A percentile compares a stretch with the other conserved stretches of the same genome.
These are phyloP conservation scores for Smittia sp. DNA, from an alignment of 2,888 invertebrate species.

Conservation along the genomic window DNA sequence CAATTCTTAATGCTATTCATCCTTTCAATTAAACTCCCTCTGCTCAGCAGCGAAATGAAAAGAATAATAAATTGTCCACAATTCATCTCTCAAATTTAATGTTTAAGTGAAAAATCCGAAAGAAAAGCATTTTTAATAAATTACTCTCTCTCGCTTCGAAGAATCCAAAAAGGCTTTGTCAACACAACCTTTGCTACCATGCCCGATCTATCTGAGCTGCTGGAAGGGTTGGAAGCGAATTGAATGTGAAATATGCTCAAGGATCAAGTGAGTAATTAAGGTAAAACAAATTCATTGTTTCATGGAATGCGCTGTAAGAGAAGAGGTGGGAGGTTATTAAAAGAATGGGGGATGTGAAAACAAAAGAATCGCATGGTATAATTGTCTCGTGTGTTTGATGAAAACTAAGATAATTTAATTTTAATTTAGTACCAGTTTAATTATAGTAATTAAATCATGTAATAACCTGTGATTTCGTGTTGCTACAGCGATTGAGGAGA, in stretches of 20 bases:
- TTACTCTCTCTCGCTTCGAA: background rate
- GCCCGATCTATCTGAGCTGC: background rate
- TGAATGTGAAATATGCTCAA: background rate
- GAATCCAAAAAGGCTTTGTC: background rate
- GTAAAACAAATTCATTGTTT: background rate
- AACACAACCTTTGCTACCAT: background rate
- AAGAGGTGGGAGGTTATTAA: background rate
- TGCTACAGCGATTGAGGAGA: background rate
- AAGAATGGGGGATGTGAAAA: no score
- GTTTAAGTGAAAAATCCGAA: slow-evolving; percentile 6
- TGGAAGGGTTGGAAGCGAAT: background rate
- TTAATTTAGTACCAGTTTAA: background rate
- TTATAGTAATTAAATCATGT: background rate
- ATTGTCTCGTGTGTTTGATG: background rate
- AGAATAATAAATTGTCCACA: slow-evolving; percentile 4
- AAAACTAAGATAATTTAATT: background rate
- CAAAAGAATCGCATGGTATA: background rate
- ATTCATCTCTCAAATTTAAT: background rate
- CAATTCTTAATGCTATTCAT: slow-evolving; percentile 4
- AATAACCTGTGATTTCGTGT: background rate
- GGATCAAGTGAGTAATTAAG: background rate
- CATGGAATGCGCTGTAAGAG: background rate
- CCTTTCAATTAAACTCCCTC: slow-evolving; percentile 8
- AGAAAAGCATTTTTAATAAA: slow-evolving; percentile 4
- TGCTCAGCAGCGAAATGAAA: background rate